Percentiles rank a stretch among this genome's conserved stretches.
Conservation (phyloP, 2,888 invertebrate species). For the Stegophylla sp. region DNA sequence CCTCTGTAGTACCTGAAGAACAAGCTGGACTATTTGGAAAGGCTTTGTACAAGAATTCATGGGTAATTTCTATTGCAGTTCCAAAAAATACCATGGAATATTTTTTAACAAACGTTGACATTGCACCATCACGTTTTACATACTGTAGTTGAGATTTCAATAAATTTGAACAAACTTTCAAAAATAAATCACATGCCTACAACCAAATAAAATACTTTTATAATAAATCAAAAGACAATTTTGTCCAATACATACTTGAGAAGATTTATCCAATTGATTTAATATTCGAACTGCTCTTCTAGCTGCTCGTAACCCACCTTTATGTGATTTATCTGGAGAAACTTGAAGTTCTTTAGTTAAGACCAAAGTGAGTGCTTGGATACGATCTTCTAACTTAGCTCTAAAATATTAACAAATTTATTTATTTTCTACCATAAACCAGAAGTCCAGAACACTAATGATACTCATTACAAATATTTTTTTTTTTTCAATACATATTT, state of each 20-base stretch:
- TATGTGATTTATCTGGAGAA: slow-evolving; percentile 86
- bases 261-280: slow-evolving; percentile 76
- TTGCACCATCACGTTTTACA: slow-evolving; percentile 81
- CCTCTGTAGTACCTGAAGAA: slow-evolving; percentile 65
- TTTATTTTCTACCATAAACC: too few relatives aligned
- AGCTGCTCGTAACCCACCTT: slow-evolving; percentile 83
- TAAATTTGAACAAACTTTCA: slow-evolving; percentile 81
- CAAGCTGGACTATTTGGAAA: slow-evolving; percentile 81
- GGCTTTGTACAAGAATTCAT: slow-evolving; percentile 76
- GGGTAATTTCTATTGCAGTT: slow-evolving; percentile 77
- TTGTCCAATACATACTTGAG: slow-evolving; percentile 66
- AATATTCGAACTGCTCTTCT: slow-evolving; percentile 84
- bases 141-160: slow-evolving; percentile 81
- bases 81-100: slow-evolving; percentile 84
- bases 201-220: slow-evolving; percentile 58
- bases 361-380: slow-evolving; percentile 81
- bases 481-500: too few relatives aligned
- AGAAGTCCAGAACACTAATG: too few relatives aligned
- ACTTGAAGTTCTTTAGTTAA: slow-evolving; percentile 86
- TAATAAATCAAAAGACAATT: slow-evolving; percentile 2
- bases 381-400: slow-evolving; percentile 72
- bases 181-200: slow-evolving; percentile 82
- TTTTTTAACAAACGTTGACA: slow-evolving; percentile 79
- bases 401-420: slow-evolving; percentile 9
- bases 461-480: too few relatives aligned